Conservation (phyloP, 2,888 invertebrate species). For the Eupelmus urozonus region DNA sequence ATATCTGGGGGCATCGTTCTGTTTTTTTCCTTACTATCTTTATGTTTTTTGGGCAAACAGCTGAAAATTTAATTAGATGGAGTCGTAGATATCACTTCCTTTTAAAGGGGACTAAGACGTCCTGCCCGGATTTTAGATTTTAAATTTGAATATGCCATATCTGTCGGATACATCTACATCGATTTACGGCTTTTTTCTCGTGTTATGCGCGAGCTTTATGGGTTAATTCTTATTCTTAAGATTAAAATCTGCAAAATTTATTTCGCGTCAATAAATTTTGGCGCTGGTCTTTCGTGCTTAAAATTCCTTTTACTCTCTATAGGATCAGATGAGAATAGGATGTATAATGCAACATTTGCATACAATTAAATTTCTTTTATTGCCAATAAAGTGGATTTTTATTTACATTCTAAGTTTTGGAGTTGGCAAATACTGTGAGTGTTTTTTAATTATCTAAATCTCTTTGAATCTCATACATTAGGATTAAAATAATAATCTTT, state of each 20-base stretch:
- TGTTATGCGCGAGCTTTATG: slow-evolving; percentile 46
- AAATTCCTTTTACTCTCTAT: slow-evolving; percentile 41
- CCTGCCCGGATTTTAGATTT: slow-evolving; percentile 8
- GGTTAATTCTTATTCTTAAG: slow-evolving; percentile 44
- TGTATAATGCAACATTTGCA: slow-evolving; percentile 49
- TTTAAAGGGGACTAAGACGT: neutral
- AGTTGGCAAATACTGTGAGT: slow-evolving; percentile 7
- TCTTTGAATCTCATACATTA: slow-evolving; percentile 31
- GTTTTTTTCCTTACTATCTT: no score
- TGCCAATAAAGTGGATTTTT: slow-evolving; percentile 19
- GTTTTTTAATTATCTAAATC: slow-evolving; percentile 32
- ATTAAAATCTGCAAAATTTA: slow-evolving; percentile 46
- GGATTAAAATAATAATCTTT: slow-evolving; percentile 31
- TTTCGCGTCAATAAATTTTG: slow-evolving; percentile 46
- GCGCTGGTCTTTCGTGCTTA: neutral
- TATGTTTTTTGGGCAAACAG: no score
- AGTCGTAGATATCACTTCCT: neutral
- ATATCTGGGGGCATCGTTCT: no score
- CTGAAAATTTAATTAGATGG: neutral
- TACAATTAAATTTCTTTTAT: slow-evolving; percentile 52
- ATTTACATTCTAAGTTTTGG: neutral
- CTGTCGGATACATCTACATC: slow-evolving; percentile 9
- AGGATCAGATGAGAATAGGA: slow-evolving; percentile 34
- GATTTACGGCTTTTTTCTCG: slow-evolving; percentile 31
- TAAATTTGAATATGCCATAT: slow-evolving; percentile 46